Percentiles rank a stretch among this genome's conserved stretches.
phyloP scores from a whole-genome alignment of 2,888 invertebrate genomes.

The Brachyopa scutellaris region DNA sequence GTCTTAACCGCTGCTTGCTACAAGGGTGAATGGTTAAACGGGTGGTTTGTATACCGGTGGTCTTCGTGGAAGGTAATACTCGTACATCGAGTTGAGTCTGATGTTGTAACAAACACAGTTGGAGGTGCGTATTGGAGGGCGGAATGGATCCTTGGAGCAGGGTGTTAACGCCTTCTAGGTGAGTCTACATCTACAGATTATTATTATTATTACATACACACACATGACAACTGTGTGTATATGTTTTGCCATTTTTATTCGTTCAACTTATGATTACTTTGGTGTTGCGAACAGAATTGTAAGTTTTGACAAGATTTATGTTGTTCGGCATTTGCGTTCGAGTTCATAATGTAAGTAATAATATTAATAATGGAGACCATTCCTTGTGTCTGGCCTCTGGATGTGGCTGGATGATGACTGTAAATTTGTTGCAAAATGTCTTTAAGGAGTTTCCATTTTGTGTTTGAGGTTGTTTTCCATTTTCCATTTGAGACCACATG shows the following conservation, averaged over 20 bases:
- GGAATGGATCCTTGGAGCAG: slow-evolving; percentile 31
- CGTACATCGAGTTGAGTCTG: slow-evolving; percentile 24
- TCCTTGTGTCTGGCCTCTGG: slow-evolving; percentile 45
- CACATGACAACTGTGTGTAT: slow-evolving; percentile 10
- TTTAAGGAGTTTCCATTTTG: no score
- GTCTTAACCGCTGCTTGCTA: background rate
- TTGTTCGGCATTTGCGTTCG: slow-evolving; percentile 55
- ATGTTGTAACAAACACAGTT: slow-evolving; percentile 68
- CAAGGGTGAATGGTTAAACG: slow-evolving; percentile 35
- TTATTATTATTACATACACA: no score
- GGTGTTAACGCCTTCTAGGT: slow-evolving; percentile 40
- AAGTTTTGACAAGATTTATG: slow-evolving; percentile 71
- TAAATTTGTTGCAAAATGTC: slow-evolving; percentile 70
- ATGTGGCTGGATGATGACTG: slow-evolving; percentile 63
- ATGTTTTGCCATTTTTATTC: slow-evolving; percentile 46
- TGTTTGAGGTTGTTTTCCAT: background rate
- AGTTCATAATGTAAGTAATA: slow-evolving; percentile 71
- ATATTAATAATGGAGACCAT: slow-evolving; percentile 69
- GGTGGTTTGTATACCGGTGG: background rate
- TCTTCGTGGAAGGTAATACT: slow-evolving; percentile 38
- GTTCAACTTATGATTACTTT: slow-evolving; percentile 55
- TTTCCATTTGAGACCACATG: slow-evolving; percentile 56
- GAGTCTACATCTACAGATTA: slow-evolving; percentile 14
- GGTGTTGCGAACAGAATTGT: slow-evolving; percentile 54
- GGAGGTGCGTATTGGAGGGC: slow-evolving; percentile 52